Conservation (phyloP, 2,888 invertebrate genomes). For the Rosalia funebris region DNA sequence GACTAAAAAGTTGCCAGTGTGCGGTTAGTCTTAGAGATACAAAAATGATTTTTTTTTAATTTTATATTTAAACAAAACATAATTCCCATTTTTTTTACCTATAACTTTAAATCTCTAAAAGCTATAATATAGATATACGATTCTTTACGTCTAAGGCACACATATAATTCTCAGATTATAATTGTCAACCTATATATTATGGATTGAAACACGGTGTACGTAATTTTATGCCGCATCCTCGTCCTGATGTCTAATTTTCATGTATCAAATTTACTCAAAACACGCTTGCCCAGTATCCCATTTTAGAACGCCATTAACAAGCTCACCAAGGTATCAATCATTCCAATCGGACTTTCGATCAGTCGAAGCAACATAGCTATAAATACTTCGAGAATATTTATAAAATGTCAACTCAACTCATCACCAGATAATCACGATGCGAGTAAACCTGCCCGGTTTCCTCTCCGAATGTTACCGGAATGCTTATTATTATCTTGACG, state of each 20-base stretch:
- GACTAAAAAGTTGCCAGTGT: too few relatives aligned
- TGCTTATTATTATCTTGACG: conserved; percentile 35
- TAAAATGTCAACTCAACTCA: conserved; percentile 43
- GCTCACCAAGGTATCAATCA: conserved; percentile 30
- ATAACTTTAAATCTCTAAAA: too few relatives aligned
- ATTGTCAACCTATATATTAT: too few relatives aligned
- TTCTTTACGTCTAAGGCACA: too few relatives aligned
- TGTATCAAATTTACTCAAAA: conserved; percentile 18
- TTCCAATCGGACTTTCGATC: conserved; percentile 31
- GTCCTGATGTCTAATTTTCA: conserved; percentile 22
- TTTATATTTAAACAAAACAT: too few relatives aligned
- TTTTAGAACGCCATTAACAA: conserved; percentile 24
- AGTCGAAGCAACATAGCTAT: conserved; percentile 29
- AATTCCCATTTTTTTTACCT: too few relatives aligned
- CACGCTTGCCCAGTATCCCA: conserved; percentile 8
- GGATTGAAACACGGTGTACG: too few relatives aligned
- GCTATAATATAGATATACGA: too few relatives aligned
- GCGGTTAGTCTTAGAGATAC: too few relatives aligned
- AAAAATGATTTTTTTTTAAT: too few relatives aligned
- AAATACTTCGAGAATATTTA: conserved; percentile 43
- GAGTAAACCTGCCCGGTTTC: conserved; percentile 39
- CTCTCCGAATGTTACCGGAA: conserved; percentile 39
- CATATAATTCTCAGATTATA: too few relatives aligned
- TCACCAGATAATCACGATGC: conserved; percentile 39
- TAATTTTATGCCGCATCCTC: too few relatives aligned